Evolutionary conservation across 2,888 invertebrate species (phyloP).

Genomic region (Ormia ochracea): DNA sequence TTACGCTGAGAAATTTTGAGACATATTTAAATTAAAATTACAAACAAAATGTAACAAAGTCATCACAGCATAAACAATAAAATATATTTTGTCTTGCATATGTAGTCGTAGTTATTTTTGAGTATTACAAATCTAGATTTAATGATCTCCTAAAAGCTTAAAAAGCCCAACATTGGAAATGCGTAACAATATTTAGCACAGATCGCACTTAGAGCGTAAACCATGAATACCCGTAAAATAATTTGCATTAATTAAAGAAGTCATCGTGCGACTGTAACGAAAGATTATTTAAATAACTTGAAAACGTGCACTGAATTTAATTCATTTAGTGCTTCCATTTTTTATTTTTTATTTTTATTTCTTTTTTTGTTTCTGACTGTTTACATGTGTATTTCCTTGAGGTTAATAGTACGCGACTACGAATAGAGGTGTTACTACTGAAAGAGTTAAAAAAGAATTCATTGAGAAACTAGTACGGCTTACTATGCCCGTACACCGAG

Average conservation of each 20-base stretch:
- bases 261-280: slow-evolving; percentile 16
- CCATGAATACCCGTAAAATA: slow-evolving; percentile 18
- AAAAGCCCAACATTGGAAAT: slow-evolving; percentile 16
- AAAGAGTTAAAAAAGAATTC: background rate
- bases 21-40: too few relatives aligned
- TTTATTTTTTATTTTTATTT: background rate
- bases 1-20: too few relatives aligned
- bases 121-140: background rate
- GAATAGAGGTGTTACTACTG: background rate
- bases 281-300: slow-evolving; percentile 34
- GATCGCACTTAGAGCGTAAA: slow-evolving; percentile 39
- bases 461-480: background rate
- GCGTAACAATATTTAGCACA: slow-evolving; percentile 39
- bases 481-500: background rate
- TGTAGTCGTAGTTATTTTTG: too few relatives aligned
- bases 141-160: background rate
- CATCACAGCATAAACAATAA: too few relatives aligned
- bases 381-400: slow-evolving; percentile 21
- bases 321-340: background rate
- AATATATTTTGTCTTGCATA: too few relatives aligned
- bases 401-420: background rate
- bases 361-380: background rate
- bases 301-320: slow-evolving; percentile 31
- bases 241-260: slow-evolving; percentile 31
- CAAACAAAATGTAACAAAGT: too few relatives aligned